Percentiles rank a stretch among this genome's conserved stretches.
phyloP scores from a whole-genome alignment of 2,888 invertebrate species.

The Pandemis heparana region DNA sequence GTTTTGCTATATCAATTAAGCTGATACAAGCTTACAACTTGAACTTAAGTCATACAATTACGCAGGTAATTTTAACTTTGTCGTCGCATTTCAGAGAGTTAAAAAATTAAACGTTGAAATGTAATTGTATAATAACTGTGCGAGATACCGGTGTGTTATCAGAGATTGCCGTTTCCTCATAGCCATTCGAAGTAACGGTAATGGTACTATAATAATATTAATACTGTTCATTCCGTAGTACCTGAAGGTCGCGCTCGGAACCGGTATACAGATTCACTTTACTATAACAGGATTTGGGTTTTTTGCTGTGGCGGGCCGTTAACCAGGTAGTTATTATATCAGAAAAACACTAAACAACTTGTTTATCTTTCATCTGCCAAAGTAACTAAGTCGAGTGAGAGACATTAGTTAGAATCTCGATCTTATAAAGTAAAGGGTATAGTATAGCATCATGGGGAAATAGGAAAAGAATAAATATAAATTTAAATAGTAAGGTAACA shows the following conservation, averaged over 20 bases:
- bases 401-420: neutral
- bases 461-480: neutral
- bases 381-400: neutral
- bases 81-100: slow-evolving; percentile 8
- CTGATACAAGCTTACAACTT: slow-evolving; percentile 5
- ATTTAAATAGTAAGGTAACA: neutral
- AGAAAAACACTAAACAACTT: slow-evolving; percentile 35
- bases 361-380: slow-evolving; percentile 8
- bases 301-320: slow-evolving; percentile 57
- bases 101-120: slow-evolving; percentile 19
- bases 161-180: slow-evolving; percentile 19
- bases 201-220: slow-evolving; percentile 48
- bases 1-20: slow-evolving; percentile 31
- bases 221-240: slow-evolving; percentile 31
- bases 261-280: slow-evolving; percentile 56
- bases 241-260: slow-evolving; percentile 66
- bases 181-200: slow-evolving; percentile 33
- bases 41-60: neutral
- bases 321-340: slow-evolving; percentile 42
- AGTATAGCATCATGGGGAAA: neutral
- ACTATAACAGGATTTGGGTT: slow-evolving; percentile 48
- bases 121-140: slow-evolving; percentile 24
- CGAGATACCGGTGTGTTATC: neutral
- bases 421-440: neutral
- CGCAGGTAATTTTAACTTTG: slow-evolving; percentile 1